Conservation (phyloP, 2,888 invertebrate species). For the Troides oblongomaculatus region DNA sequence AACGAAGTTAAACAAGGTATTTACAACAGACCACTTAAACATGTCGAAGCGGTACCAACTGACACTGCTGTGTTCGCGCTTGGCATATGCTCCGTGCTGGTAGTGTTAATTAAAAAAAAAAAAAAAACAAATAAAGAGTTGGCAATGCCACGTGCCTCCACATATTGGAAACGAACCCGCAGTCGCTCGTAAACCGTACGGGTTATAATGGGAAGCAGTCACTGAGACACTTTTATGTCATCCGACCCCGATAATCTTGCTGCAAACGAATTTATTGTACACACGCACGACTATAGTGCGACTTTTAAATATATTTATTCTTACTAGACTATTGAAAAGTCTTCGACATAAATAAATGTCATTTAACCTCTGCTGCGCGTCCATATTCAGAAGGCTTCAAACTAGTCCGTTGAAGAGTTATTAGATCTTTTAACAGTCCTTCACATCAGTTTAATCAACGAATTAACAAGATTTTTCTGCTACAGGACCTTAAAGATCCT, state of each 20-base stretch:
- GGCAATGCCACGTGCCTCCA: conserved; percentile 52
- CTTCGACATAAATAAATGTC: too few species aligned
- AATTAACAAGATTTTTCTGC: too few species aligned
- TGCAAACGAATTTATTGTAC: conserved; percentile 38
- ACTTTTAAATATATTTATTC: not conserved
- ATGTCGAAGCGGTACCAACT: conserved; percentile 7
- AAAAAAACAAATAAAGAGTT: conserved; percentile 37
- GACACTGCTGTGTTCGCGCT: conserved; percentile 4
- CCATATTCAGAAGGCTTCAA: too few species aligned
- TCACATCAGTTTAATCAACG: too few species aligned
- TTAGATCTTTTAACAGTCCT: too few species aligned
- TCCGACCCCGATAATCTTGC: conserved; percentile 44
- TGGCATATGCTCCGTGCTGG: conserved; percentile 11
- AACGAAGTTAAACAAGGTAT: not conserved
- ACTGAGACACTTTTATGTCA: conserved; percentile 62
- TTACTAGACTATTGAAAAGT: too few species aligned
- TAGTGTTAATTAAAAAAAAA: conserved; percentile 35
- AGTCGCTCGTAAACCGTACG: conserved; percentile 40
- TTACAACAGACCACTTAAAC: not conserved
- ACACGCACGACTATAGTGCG: conserved; percentile 32
- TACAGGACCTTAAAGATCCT: too few species aligned
- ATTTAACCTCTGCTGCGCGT: too few species aligned
- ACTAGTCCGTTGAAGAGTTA: too few species aligned
- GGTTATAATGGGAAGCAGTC: conserved; percentile 44
- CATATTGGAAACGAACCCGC: conserved; percentile 46